A percentile compares a stretch with the other conserved stretches of the same genome.
phyloP scores from a whole-genome alignment of 2,888 invertebrate genomes.

The Spicauda simplicius region DNA sequence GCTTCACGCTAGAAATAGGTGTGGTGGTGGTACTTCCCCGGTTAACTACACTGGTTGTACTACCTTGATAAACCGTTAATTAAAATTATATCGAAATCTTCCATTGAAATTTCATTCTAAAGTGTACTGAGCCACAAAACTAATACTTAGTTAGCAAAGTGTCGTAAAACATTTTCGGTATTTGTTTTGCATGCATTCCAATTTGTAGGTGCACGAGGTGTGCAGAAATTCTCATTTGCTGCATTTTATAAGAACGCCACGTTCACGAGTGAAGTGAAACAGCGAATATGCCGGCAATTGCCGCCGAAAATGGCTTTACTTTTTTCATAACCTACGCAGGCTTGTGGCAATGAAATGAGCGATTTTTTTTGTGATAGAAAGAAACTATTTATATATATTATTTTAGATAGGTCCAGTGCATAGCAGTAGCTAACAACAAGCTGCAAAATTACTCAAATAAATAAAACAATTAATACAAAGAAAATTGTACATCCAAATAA shows the following conservation, averaged over 20 bases:
- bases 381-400: too few species aligned
- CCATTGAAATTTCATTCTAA: background rate
- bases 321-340: constrained; percentile 76
- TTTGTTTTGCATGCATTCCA: constrained; percentile 23
- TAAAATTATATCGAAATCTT: too few species aligned
- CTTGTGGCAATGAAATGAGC: constrained; percentile 51
- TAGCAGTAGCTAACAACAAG: too few species aligned
- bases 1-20: too few species aligned
- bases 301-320: constrained; percentile 63
- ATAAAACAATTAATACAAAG: too few species aligned
- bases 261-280: constrained; percentile 51
- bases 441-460: too few species aligned
- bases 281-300: constrained; percentile 58
- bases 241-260: constrained; percentile 25
- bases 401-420: too few species aligned
- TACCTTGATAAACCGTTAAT: too few species aligned
- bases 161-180: constrained; percentile 23
- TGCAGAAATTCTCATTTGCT: constrained; percentile 17
- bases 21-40: too few species aligned
- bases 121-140: background rate
- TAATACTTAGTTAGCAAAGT: constrained; percentile 12
- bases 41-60: too few species aligned
- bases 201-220: constrained; percentile 29
- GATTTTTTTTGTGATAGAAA: constrained; percentile 6
- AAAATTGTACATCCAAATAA: too few species aligned